Evolutionary conservation across 1,140 invertebrate species (phyloP).

Genomic region (Hypsibius dujardini): DNA sequence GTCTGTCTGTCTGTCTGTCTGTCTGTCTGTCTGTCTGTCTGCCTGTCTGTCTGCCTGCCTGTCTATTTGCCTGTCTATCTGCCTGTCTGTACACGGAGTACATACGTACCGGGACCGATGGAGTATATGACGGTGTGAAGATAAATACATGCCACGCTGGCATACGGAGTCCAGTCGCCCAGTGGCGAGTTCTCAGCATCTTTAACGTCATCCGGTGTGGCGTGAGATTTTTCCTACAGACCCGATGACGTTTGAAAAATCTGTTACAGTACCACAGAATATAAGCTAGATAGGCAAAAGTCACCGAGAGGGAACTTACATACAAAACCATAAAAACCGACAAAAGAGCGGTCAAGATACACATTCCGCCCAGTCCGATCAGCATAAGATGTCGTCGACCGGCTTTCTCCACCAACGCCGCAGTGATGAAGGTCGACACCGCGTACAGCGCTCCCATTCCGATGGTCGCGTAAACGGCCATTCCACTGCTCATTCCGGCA

Average conservation of each 20-base stretch:
- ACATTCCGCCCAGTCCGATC: slow-evolving; percentile 19
- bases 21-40: too few species aligned
- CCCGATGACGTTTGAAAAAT: not conserved
- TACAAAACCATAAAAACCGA: not conserved
- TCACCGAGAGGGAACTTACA: not conserved
- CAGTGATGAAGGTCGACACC: slow-evolving; percentile 45
- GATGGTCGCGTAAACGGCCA: slow-evolving; percentile 48
- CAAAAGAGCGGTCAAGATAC: not conserved
- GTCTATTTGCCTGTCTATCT: too few species aligned
- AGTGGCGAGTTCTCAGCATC: too few species aligned
- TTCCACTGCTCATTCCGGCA: slow-evolving; percentile 41
- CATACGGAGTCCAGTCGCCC: not conserved
- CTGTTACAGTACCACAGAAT: not conserved
- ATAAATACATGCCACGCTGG: not conserved
- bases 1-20: too few species aligned
- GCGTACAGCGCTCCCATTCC: slow-evolving; percentile 43
- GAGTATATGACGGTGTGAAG: slow-evolving; percentile 1
- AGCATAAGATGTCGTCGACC: slow-evolving; percentile 43
- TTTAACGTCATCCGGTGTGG: not conserved
- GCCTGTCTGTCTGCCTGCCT: too few species aligned
- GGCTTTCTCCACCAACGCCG: slow-evolving; percentile 40
- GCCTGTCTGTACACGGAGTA: too few species aligned
- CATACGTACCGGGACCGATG: slow-evolving; percentile 5
- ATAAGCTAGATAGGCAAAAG: too few species aligned
- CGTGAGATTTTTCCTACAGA: not conserved